Evolutionary conservation across 2,113 vertebrate genomes (phyloP), one percentile per base, ranked within the genome.

Genomic region (Microcebus ravelobensis): DNA sequence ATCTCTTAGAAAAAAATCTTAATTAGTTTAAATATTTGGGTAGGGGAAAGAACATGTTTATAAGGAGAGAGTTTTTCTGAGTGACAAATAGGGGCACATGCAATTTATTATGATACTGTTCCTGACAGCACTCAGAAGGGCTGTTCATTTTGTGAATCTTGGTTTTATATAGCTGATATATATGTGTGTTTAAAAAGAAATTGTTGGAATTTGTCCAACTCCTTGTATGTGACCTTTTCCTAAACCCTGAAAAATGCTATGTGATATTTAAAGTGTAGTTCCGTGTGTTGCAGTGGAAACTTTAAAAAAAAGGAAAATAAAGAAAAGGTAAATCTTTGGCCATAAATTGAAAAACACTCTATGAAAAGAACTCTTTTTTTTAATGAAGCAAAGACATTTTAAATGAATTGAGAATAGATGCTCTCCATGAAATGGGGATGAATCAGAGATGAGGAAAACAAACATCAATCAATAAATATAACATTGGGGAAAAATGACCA

Each of bases 181-280:
- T 31, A 25, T 79, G 9, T 76, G 4, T 73, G 31, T 57, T 90
- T 45, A 79, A 83, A 97, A 96, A 91, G 63, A 94, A 94, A 67
- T 50, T 36, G 18, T 77, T 97, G 84, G 36, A 88, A 84, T 90
- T 48, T 93, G 57, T 85, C 81, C 93, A 97, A 31, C 50, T 94
- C 87, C 45, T 93, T 71, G 94, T 94, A 27, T 76, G 50, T 83
- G 59, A 81, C 39, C 68, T 81, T 92, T 92, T 63, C 65, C 31
- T 81, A 88, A 45, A 61, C 3, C 31, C 89, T 94, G 67, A 96
- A 59, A 94, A 92, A 97, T 95, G 13, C 77, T 95, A 34, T 83
- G 39, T 97, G 65, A 48, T 80, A 97, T 92, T 97, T 97, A 91
- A 96, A 95, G 67, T 92, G 84, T 65, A 79, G 79, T 81, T 91